Conservation (phyloP, 2,113 vertebrate genomes). For the Notothenia rossii region DNA sequence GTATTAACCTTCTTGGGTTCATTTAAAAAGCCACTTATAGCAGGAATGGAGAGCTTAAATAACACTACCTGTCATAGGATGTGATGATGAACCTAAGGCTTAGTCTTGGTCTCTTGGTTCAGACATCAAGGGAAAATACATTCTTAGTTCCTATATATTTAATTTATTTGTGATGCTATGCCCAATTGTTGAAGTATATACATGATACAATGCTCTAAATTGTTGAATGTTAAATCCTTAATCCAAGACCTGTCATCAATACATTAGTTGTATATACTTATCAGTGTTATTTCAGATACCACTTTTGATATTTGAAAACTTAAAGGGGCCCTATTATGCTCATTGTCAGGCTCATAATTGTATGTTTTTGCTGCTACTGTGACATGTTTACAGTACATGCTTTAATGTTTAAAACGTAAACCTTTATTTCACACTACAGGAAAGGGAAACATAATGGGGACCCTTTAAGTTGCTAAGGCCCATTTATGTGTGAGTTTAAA, state of each 20-base stretch:
- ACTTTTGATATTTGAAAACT: too few relatives aligned
- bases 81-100: slow-evolving; percentile 11
- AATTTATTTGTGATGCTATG: not conserved
- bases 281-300: too few relatives aligned
- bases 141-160: not conserved
- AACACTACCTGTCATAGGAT: slow-evolving; percentile 1
- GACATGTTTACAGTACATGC: too few relatives aligned
- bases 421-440: too few relatives aligned
- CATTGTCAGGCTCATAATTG: too few relatives aligned
- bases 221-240: not conserved
- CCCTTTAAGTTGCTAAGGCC: too few relatives aligned
- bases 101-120: slow-evolving; percentile 4
- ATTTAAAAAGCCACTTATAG: slow-evolving; percentile 36
- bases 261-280: not conserved
- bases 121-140: not conserved
- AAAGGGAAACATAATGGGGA: too few relatives aligned
- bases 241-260: not conserved
- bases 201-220: not conserved
- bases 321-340: too few relatives aligned
- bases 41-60: not conserved
- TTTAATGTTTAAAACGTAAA: too few relatives aligned
- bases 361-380: too few relatives aligned
- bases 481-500: slow-evolving; percentile 6
- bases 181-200: not conserved
- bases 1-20: slow-evolving; percentile 21